Conservation (phyloP, 2,888 invertebrate species). For the Drosophila affinis region DNA sequence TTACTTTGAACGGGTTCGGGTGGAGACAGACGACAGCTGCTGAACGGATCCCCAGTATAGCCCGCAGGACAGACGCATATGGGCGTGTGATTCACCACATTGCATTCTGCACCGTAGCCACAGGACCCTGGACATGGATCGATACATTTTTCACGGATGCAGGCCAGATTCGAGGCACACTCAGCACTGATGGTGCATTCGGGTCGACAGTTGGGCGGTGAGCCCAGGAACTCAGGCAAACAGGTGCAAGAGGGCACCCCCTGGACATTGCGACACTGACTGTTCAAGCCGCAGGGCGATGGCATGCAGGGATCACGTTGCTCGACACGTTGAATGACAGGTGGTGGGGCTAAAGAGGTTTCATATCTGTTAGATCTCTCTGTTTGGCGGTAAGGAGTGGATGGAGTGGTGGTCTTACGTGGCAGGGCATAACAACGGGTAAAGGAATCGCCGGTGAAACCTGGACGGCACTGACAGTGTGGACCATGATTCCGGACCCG, state of each 20-base stretch:
- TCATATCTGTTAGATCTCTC: neutral
- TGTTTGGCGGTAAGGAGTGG: neutral
- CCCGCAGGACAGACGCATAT: constrained; percentile 87
- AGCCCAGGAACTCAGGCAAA: constrained; percentile 86
- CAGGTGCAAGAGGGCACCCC: constrained; percentile 87
- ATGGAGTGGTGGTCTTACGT: constrained; percentile 74
- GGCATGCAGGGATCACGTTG: constrained; percentile 87
- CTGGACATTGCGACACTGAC: constrained; percentile 86
- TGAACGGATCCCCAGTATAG: constrained; percentile 87
- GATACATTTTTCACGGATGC: constrained; percentile 87
- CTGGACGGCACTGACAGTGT: constrained; percentile 89
- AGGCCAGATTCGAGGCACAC: constrained; percentile 87
- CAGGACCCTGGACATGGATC: constrained; percentile 89
- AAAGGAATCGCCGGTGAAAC: constrained; percentile 91
- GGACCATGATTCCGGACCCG: constrained; percentile 91
- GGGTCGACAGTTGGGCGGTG: constrained; percentile 88
- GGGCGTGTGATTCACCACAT: constrained; percentile 87
- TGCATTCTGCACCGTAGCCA: constrained; percentile 86
- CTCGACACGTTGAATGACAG: constrained; percentile 66
- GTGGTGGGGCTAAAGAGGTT: constrained; percentile 69
- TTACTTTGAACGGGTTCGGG: constrained; percentile 71
- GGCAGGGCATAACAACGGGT: constrained; percentile 86
- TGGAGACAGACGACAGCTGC: constrained; percentile 82
- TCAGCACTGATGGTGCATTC: constrained; percentile 88
- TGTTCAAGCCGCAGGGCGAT: constrained; percentile 87